Percentiles rank a stretch among this genome's conserved stretches.
Conservation (phyloP, 2,797 vertebrate species). For the Microchirus variegatus region DNA sequence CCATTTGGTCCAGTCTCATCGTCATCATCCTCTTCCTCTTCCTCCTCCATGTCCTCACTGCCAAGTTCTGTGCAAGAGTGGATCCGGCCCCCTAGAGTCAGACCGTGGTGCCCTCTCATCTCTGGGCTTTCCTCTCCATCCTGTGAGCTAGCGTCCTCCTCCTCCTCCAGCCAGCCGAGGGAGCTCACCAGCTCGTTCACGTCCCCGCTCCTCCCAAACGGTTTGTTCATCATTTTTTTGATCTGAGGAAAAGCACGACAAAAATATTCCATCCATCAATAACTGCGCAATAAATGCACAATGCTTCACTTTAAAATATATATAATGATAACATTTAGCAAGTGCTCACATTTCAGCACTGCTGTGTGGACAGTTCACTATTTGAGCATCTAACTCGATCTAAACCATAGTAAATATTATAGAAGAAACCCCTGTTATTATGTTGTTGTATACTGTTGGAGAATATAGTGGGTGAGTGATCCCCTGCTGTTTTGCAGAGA, state of each 20-base stretch:
- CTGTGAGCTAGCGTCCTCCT: conserved; percentile 82
- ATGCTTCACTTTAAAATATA: not conserved
- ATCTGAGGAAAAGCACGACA: conserved; percentile 67
- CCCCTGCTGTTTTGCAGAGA: conserved; percentile 49
- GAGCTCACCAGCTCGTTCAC: conserved; percentile 87
- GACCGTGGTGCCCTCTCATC: conserved; percentile 65
- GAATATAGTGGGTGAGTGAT: not conserved
- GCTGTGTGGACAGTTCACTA: no score
- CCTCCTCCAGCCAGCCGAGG: conserved; percentile 88
- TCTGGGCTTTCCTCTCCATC: conserved; percentile 84
- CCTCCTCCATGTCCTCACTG: conserved; percentile 83
- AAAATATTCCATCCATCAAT: conserved; percentile 5
- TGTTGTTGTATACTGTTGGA: not conserved
- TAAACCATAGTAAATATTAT: no score
- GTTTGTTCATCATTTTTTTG: conserved; percentile 85
- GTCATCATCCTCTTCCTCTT: conserved; percentile 87
- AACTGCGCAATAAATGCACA: not conserved
- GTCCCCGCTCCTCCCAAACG: conserved; percentile 79
- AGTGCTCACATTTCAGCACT: no score
- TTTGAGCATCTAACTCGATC: no score
- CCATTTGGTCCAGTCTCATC: conserved; percentile 84
- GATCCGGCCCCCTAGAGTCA: conserved; percentile 60
- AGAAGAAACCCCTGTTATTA: no score
- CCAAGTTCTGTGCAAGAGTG: conserved; percentile 76
- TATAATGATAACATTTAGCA: not conserved